Percentiles rank a stretch among this genome's conserved stretches.
phyloP scores from a whole-genome alignment of 2,113 vertebrate genomes.

The Bos javanicus region DNA sequence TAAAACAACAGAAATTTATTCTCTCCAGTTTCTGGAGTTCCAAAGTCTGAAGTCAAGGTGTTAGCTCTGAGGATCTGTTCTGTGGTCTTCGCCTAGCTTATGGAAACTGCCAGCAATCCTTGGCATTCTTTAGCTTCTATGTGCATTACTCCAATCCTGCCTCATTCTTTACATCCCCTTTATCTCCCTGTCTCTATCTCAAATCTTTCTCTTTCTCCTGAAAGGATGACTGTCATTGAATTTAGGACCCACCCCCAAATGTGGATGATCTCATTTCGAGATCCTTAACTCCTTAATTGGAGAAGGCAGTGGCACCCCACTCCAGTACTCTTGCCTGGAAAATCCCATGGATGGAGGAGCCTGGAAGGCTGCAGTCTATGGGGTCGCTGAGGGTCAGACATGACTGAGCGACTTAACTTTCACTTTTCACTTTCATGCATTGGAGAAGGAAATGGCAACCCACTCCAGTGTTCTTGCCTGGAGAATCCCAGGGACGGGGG shows the following conservation, averaged over 20 bases:
- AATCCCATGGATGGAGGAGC: too few relatives aligned
- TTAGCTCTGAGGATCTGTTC: not conserved
- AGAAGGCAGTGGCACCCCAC: too few relatives aligned
- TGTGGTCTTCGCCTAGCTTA: not conserved
- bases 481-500: too few relatives aligned
- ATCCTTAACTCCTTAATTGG: slow-evolving; percentile 6
- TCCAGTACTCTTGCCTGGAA: too few relatives aligned
- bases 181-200: not conserved
- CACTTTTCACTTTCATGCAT: too few relatives aligned
- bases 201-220: not conserved
- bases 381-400: too few relatives aligned
- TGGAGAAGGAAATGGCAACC: too few relatives aligned
- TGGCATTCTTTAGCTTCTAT: not conserved
- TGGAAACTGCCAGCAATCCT: not conserved
- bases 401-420: too few relatives aligned
- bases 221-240: not conserved
- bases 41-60: not conserved
- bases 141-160: not conserved
- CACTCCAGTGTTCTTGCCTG: too few relatives aligned
- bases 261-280: not conserved
- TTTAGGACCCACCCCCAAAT: not conserved
- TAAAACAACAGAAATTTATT: not conserved
- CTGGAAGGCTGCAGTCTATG: too few relatives aligned
- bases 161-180: not conserved
- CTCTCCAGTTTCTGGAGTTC: not conserved